Base-by-base conservation (phyloP, 1,140 invertebrate genomes). In the Cydia strobilella region DNA sequence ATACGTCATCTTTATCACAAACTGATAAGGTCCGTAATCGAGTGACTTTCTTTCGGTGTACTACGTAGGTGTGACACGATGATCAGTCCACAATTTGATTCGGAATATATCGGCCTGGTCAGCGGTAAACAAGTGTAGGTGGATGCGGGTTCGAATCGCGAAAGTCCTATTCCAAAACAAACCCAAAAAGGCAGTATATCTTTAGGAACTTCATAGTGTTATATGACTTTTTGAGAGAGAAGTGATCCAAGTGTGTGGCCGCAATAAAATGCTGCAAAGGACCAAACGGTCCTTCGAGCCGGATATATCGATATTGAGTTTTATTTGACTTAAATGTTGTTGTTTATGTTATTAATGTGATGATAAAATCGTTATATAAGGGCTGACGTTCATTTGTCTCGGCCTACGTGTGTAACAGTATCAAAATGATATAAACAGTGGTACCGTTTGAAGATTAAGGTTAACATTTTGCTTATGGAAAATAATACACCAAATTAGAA, bases 41-140 rank as follows among this genome's bases (percentile, higher is more conserved):
- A 9, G 3, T 75, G 42, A 13, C 15, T 31, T 20, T 13, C 20
- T 1, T 59, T 59, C 15, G 18, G 72, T 81, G 80, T 74, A 42
- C 18, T 35, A 84, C 85, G 89, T 91, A 83, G 88, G 88, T 81
- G 88, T 86, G 77, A 74, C 87, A 90, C 82, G 86, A 84, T 89
- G 87, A 88, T 87, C 83, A 81, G 82, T 85, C 82, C 85, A 89
- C 90, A 88, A 89, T 88, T 89, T 87, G 87, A 90, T 88, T 86
- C 80, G 80, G 74, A 90, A 89, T 88, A 87, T 88, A 89, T 90
- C 83, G 87, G 77, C 76, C 73, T 77, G 80, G 77, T 79, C 74
- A 74, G 88, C 81, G 89, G 86, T 90, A 89, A 91, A 91, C 88
- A 90, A 85, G 81, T 76, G 80, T 88, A 86, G 84, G 87, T 87